Conservation (phyloP, 2,113 vertebrate genomes). For the Macrotis lagotis region DNA sequence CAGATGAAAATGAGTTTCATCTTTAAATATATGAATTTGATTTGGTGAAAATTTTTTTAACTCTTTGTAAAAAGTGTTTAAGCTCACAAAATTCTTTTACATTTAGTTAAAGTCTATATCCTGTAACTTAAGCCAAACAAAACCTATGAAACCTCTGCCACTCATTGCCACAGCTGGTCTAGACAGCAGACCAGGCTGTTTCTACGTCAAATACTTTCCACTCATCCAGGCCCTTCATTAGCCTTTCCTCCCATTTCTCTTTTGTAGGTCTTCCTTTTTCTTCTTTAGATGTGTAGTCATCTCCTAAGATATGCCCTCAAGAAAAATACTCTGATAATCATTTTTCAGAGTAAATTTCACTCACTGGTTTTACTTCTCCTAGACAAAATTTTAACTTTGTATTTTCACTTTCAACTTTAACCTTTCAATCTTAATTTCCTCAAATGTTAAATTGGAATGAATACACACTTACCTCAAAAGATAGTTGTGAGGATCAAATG, state of each 20-base stretch:
- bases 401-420: background rate
- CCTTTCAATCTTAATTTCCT: background rate
- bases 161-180: background rate
- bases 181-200: background rate
- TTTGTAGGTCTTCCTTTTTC: background rate
- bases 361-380: background rate
- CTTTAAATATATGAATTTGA: background rate
- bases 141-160: background rate
- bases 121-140: background rate
- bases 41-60: background rate
- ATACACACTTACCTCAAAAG: background rate
- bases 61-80: background rate
- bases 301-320: background rate
- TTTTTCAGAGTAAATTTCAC: background rate
- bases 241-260: background rate
- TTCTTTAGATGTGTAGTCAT: background rate
- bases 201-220: background rate
- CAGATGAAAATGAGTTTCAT: background rate
- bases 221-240: background rate
- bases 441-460: background rate
- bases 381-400: background rate
- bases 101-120: background rate
- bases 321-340: background rate
- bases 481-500: background rate
- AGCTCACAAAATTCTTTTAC: background rate